These are phyloP conservation scores for Gibbula magus DNA, from an alignment of 2,888 invertebrate genomes.

Conservation along the genomic window DNA sequence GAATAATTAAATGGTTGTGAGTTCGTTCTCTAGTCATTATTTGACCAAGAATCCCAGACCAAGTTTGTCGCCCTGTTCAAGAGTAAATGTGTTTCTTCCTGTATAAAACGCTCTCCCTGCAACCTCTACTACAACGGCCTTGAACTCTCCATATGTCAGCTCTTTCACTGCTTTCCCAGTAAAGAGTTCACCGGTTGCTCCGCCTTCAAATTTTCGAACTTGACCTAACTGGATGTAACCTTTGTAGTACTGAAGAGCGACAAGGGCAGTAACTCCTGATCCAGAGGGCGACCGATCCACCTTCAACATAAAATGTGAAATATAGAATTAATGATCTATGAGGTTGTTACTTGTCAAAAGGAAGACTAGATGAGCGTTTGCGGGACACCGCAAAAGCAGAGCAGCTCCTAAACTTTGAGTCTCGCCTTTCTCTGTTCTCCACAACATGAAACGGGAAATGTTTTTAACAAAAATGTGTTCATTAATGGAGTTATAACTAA, in stretches of 20 bases:
- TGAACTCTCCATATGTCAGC: conserved; percentile 46
- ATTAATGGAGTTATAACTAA: no score
- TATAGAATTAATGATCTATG: background rate
- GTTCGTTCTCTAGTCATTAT: conserved; percentile 13
- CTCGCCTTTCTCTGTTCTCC: no score
- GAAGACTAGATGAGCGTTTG: no score
- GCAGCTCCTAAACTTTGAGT: no score
- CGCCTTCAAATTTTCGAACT: conserved; percentile 59
- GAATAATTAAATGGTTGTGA: no score
- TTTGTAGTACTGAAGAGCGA: conserved; percentile 68
- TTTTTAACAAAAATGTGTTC: no score
- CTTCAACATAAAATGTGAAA: conserved; percentile 49
- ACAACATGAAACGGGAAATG: no score
- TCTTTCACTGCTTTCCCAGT: conserved; percentile 47
- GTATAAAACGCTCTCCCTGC: conserved; percentile 66
- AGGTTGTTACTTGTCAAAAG: no score
- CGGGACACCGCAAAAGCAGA: no score
- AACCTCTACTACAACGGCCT: conserved; percentile 74
- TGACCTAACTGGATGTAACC: conserved; percentile 60
- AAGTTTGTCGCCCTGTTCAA: conserved; percentile 69
- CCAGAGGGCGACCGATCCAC: conserved; percentile 75
- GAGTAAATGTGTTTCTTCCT: conserved; percentile 63
- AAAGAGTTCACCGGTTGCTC: conserved; percentile 61
- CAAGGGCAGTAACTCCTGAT: conserved; percentile 73
- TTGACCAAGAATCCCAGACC: conserved; percentile 67